Evolutionary conservation across 2,888 invertebrate species (phyloP), one percentile per base, ranked within the genome.

Genomic region (Lysandra coridon): DNA sequence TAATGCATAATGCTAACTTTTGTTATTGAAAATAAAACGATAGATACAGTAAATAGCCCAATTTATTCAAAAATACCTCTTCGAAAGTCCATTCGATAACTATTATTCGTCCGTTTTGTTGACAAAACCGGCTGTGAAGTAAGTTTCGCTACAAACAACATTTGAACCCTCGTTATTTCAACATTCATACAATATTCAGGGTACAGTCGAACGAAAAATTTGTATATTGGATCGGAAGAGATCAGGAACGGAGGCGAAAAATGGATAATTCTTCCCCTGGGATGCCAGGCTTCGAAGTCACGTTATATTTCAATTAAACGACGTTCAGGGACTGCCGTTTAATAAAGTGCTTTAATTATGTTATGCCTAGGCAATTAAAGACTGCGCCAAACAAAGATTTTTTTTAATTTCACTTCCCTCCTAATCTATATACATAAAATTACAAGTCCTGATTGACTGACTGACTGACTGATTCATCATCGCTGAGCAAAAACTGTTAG

Each of bases 301-400:
- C 69, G 37, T 69, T 69, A 37, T 69, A 69, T 69, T 69, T 69
- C 69, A 69, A 69, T 69, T 69, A 69, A 37, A 69, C 14, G 69
- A 2, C 69, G 33, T 14, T 69, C 30, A 33, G 69, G 69, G 69
- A 69, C 4, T 1, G 4, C 23, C 69, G 69, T 33, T 69, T 69
- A 69, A 33, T 69, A 4, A 64, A 64, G 30, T 30, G 23, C 4
- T 1, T 64, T 64, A 12, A 12, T 64, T 64, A 30, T 2, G 23
- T 6, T 62, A 14, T 6, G 60, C 49, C 49, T 12, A 2, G 10
- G 49, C 49, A 49, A 57, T 14, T 57, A 57, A 57, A 57, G 57
- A 57, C 14, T 17, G 14, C 57, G 17, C 1, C 1, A 17, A 57
- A 57, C 57, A 10, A 53, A 7, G 10, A 10, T 23, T n/a, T n/a